Percentiles rank a stretch among this genome's conserved stretches.
These are phyloP conservation scores for Pycnomerus fuliginosus DNA, from an alignment of 2,888 invertebrate genomes.

Conservation along the genomic window DNA sequence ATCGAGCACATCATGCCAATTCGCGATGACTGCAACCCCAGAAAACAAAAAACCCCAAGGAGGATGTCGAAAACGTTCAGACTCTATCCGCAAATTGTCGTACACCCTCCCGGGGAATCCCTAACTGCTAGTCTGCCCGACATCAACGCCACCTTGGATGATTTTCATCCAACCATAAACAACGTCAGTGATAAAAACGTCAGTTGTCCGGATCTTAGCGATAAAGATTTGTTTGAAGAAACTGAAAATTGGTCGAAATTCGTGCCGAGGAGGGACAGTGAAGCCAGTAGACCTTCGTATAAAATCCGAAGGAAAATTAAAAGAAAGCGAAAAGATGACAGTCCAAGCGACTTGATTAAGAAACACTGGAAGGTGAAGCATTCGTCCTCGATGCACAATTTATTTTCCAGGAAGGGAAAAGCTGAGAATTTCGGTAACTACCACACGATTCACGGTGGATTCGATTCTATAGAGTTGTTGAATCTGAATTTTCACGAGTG, in stretches of 20 bases:
- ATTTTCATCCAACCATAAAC: slow-evolving; percentile 19
- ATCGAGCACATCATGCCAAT: slow-evolving; percentile 48
- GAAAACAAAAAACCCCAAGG: slow-evolving; percentile 32
- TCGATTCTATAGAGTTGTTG: slow-evolving; percentile 11
- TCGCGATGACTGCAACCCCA: neutral
- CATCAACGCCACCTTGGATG: slow-evolving; percentile 31
- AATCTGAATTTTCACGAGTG: neutral
- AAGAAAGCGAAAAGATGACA: slow-evolving; percentile 14
- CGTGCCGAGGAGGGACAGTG: slow-evolving; percentile 1
- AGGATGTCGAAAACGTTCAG: slow-evolving; percentile 45
- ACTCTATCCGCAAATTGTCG: slow-evolving; percentile 44
- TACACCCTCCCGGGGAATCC: slow-evolving; percentile 43
- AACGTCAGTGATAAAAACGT: slow-evolving; percentile 41
- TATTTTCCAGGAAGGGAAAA: slow-evolving; percentile 27
- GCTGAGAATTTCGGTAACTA: slow-evolving; percentile 43
- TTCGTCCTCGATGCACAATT: slow-evolving; percentile 50
- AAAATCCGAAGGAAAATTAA: neutral
- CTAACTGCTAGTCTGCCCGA: slow-evolving; percentile 49
- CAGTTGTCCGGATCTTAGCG: slow-evolving; percentile 44
- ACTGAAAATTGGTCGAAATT: slow-evolving; percentile 5
- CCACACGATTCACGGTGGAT: slow-evolving; percentile 51
- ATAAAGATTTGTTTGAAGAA: slow-evolving; percentile 24
- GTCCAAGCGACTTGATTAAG: slow-evolving; percentile 40
- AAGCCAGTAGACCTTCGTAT: neutral
- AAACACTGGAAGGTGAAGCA: slow-evolving; percentile 49